phyloP scores from a whole-genome alignment of 1,140 invertebrate species.

The Lasioglossum baleicum region DNA sequence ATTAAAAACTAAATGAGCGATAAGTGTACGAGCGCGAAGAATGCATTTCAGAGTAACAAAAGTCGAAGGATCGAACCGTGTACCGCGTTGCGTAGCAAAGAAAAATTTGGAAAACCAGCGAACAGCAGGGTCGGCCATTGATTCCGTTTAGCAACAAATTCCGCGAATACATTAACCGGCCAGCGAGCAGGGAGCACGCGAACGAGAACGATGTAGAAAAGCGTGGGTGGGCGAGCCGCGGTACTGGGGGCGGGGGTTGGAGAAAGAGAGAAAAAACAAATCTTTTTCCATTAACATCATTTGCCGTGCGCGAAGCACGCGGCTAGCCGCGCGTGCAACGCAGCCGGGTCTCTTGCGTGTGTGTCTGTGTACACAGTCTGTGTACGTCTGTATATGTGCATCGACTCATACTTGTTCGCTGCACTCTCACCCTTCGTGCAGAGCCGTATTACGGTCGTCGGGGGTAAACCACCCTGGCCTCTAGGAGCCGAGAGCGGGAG shows the following conservation, averaged over 20 bases:
- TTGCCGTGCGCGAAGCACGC: constrained; percentile 53
- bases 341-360: constrained; percentile 12
- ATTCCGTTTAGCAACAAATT: not conserved
- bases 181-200: not conserved
- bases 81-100: no score
- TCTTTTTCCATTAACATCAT: constrained; percentile 55
- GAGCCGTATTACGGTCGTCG: constrained; percentile 75
- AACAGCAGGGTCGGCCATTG: not conserved
- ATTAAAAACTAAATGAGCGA: no score
- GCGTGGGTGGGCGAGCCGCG: no score
- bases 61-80: no score
- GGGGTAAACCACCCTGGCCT: constrained; percentile 78
- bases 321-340: constrained; percentile 62
- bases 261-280: constrained; percentile 14
- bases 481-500: constrained; percentile 74
- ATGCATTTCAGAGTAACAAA: no score
- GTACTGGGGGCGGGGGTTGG: no score
- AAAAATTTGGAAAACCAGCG: not conserved
- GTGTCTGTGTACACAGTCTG: not conserved
- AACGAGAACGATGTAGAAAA: not conserved
- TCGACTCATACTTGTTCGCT: constrained; percentile 17
- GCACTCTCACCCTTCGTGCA: constrained; percentile 68
- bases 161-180: not conserved
- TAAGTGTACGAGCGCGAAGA: no score
- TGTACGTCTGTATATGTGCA: not conserved